Base-by-base conservation (phyloP, 2,888 invertebrate genomes). In the Abrostola tripartita region DNA sequence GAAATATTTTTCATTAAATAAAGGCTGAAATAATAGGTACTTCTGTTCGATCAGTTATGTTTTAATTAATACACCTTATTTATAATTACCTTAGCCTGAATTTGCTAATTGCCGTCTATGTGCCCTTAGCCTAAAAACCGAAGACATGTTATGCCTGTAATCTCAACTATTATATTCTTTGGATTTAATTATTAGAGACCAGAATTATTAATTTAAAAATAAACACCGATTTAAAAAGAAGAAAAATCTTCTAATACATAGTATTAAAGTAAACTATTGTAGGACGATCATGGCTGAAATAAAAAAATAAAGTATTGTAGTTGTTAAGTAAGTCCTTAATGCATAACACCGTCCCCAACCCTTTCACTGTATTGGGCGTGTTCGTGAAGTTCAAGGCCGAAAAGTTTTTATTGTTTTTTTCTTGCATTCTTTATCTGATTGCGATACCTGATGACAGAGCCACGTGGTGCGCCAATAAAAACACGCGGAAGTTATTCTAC, bases 341-440 rank as follows among this genome's bases (percentile, higher is more conserved):
- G 12, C 57, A 61, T 69, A 54, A 10, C 49, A 35, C 44, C 47
- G 50, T 65, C 55, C 71, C 52, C 71, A 61, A 64, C 14, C 78
- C 75, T 75, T 81, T 78, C 78, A 75, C 79, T 68, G 14, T 42
- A 62, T 59, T 62, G n/a, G 11, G 37, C 54, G 47, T 57, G 54
- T 36, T 54, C 1, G 40, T 70, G 72, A 78, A 75, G 78, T 72
- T 78, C 79, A 78, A 68, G 81, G 81, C 60, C 51, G 0, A 9
- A 37, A 14, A 51, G 52, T 7, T 65, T 37, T 65, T 56, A 57
- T 66, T 60, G 56, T 52, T 65, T 44, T 8, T 40, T 12, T 37
- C 0, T 37, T n/a, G 7, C 14, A 24, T 53, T 55, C n/a, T 11
- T 44, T 68, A 50, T 53, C 61, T 14, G 54, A 49, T 11, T 36